A percentile compares a stretch with the other conserved stretches of the same genome.
Evolutionary conservation across 2,113 vertebrate genomes (phyloP).

Genomic region (Papio anubis): DNA sequence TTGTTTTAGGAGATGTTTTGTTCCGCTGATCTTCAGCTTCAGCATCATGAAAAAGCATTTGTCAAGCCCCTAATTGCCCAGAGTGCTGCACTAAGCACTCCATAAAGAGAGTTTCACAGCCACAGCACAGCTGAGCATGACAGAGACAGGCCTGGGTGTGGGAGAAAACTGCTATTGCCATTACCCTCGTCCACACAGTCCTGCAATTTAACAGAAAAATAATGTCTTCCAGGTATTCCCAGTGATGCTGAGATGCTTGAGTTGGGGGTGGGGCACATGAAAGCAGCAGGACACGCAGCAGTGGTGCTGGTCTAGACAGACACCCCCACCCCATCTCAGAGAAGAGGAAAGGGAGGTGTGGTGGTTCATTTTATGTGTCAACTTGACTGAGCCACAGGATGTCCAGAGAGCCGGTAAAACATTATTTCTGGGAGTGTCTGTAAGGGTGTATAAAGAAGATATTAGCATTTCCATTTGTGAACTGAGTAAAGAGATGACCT

Average conservation of each 20-base stretch:
- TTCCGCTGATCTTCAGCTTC: slow-evolving; percentile 26
- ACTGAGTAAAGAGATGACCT: not conserved
- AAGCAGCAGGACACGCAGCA: not conserved
- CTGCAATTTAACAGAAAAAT: not conserved
- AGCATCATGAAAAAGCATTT: slow-evolving; percentile 26
- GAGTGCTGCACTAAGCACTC: not conserved
- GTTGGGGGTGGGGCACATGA: fast-evolving
- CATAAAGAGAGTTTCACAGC: not conserved
- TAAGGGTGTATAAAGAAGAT: not conserved
- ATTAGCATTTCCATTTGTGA: not conserved
- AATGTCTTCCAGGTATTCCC: not conserved
- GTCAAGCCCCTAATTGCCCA: not conserved
- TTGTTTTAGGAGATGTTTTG: slow-evolving; percentile 32
- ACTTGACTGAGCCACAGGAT: not conserved
- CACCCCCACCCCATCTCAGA: not conserved
- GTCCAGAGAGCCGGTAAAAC: not conserved
- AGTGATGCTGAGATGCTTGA: not conserved
- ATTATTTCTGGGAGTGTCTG: not conserved
- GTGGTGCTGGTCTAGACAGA: not conserved
- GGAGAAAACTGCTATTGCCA: not conserved
- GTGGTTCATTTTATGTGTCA: not conserved
- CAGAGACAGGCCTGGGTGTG: not conserved
- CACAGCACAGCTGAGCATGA: not conserved
- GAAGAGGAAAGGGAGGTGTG: not conserved
- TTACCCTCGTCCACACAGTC: not conserved